A percentile compares a stretch with the other conserved stretches of the same genome.
phyloP scores from a whole-genome alignment of 2,888 invertebrate species.

The Blera fallax region DNA sequence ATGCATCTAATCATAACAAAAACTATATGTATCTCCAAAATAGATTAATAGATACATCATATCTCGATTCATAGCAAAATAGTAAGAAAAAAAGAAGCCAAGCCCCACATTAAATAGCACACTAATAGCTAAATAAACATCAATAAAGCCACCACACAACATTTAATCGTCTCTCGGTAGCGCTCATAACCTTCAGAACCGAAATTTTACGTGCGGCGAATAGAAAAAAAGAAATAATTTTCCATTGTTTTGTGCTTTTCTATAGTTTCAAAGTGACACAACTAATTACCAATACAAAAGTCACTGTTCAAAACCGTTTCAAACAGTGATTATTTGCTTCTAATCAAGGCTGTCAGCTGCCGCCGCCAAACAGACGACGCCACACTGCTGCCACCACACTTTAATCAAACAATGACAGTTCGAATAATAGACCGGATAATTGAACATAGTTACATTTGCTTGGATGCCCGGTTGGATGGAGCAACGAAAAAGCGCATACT shows the following conservation, averaged over 20 bases:
- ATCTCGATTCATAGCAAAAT: constrained; percentile 24
- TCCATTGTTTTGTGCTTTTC: constrained; percentile 50
- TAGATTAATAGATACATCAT: constrained; percentile 21
- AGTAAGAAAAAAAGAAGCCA: constrained; percentile 30
- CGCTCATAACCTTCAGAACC: constrained; percentile 52
- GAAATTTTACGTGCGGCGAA: constrained; percentile 67
- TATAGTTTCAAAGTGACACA: constrained; percentile 46
- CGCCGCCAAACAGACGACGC: constrained; percentile 17
- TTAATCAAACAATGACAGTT: constrained; percentile 62
- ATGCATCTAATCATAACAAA: constrained; percentile 4
- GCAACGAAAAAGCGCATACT: constrained; percentile 23
- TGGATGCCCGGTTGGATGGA: not conserved
- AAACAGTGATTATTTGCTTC: constrained; percentile 53
- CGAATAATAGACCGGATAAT: constrained; percentile 34
- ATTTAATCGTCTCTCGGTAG: constrained; percentile 48
- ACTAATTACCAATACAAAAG: constrained; percentile 45
- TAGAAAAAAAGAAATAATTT: constrained; percentile 40
- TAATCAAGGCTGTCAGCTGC: constrained; percentile 59
- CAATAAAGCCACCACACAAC: constrained; percentile 45
- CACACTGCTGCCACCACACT: constrained; percentile 13
- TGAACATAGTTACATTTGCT: not conserved
- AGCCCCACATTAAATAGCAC: constrained; percentile 51
- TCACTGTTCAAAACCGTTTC: constrained; percentile 35
- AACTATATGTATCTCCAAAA: constrained; percentile 16
- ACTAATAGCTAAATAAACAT: constrained; percentile 67